Evolutionary conservation across 2,113 vertebrate genomes (phyloP).

Genomic region (Porphyrio hochstetteri): DNA sequence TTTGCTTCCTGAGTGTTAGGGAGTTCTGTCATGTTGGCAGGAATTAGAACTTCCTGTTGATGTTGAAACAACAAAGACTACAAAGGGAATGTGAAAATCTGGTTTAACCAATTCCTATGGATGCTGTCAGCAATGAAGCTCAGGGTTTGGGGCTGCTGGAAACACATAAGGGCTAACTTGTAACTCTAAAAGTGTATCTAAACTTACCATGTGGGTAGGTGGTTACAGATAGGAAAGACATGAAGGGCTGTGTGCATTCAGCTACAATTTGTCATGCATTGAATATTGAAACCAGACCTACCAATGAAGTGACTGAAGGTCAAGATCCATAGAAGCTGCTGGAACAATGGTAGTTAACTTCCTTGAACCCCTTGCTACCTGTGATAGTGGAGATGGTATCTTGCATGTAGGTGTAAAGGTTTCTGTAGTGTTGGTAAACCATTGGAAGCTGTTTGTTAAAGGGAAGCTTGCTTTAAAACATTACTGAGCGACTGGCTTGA

Average conservation of each 20-base stretch:
- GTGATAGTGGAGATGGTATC: background rate
- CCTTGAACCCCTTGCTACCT: background rate
- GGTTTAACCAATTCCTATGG: conserved; percentile 28
- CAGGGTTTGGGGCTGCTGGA: background rate
- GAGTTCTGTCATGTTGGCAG: conserved; percentile 38
- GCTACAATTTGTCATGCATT: background rate
- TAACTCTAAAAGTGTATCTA: background rate
- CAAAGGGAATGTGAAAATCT: conserved; percentile 46
- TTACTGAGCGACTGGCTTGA: background rate
- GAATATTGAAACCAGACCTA: background rate
- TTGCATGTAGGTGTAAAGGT: background rate
- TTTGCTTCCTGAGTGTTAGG: conserved; percentile 40
- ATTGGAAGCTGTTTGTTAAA: background rate
- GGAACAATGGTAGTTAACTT: background rate
- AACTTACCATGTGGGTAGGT: background rate
- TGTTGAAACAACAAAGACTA: conserved; percentile 33
- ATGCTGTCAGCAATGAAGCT: background rate
- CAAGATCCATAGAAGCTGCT: background rate
- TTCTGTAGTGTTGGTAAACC: background rate
- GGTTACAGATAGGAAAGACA: background rate
- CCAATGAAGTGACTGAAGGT: background rate
- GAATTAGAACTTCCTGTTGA: conserved; percentile 57
- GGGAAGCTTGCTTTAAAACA: background rate
- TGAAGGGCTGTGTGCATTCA: background rate
- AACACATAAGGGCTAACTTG: background rate